Percentiles rank a stretch among this genome's conserved stretches.
Conservation (phyloP, 2,888 invertebrate genomes). For the Eilema sororculum region DNA sequence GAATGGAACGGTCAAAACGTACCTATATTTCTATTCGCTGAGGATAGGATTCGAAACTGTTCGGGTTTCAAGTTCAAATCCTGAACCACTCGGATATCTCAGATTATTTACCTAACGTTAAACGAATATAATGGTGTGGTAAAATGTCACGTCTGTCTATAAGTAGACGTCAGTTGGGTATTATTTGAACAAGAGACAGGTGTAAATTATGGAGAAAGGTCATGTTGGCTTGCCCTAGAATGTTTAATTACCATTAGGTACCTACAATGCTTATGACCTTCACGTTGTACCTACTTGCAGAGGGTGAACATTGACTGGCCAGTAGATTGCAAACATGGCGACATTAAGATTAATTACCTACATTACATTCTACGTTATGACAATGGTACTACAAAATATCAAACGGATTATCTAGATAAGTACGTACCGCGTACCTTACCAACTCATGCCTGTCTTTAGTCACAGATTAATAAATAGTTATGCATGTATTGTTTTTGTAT, state of each 20-base stretch:
- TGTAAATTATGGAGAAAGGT: background rate
- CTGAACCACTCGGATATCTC: conserved; percentile 85
- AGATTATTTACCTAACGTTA: background rate
- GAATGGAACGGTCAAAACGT: too few relatives aligned
- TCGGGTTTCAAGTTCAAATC: conserved; percentile 87
- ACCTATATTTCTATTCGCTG: conserved; percentile 23
- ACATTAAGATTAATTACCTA: too few relatives aligned
- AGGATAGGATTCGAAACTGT: conserved; percentile 85
- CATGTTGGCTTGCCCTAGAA: background rate
- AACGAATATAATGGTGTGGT: background rate
- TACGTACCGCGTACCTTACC: too few relatives aligned
- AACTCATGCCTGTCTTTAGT: background rate
- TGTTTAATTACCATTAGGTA: background rate
- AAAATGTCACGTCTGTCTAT: background rate
- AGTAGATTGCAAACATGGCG: background rate
- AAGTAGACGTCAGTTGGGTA: too few relatives aligned
- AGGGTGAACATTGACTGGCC: background rate
- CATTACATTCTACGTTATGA: too few relatives aligned
- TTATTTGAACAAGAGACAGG: conserved; percentile 4
- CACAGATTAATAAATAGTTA: too few relatives aligned
- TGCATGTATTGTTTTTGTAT: too few relatives aligned
- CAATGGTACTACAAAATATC: too few relatives aligned
- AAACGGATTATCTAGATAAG: too few relatives aligned
- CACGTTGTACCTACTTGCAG: background rate
- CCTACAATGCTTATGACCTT: background rate